Base-by-base conservation (phyloP, 2,113 vertebrate species). In the Macrotus californicus region DNA sequence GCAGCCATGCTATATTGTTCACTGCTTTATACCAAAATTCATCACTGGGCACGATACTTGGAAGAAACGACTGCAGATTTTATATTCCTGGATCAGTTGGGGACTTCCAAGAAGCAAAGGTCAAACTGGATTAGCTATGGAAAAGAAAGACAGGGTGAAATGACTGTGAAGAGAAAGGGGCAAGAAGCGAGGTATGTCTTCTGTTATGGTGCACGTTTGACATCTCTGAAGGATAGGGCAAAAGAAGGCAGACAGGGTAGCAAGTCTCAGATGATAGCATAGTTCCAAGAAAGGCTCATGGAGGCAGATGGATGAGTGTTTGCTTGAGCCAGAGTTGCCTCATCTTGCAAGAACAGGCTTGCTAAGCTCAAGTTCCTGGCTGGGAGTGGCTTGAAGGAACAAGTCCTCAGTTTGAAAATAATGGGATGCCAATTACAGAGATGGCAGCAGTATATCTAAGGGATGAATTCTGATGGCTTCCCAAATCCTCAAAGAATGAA, bases 1-100 rank as follows among this genome's bases (percentile, higher is more conserved):
- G 19, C 36, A 75, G 36, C 46, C 26, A 84, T 87, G 67, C 59
- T 72, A 83, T 72, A 83, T 64, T 79, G 46, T 73, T 89, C 14
- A 69, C 14, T 69, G 11, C 3, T 86, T 72, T 41, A 54, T 14
- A 75, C 16, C 70, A 43, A 93, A 86, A 61, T 82, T 83, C 36
- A 46, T 76, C 64, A 54, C 3, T 41, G 21, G 36, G 5, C 11
- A 31, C 26, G 16, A 29, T 56, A 21, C 50, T 89, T 76, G 50
- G 39, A 26, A 64, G 66, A 75, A 41, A 43, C 43, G 5, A 59
- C 12, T 10, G 85, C 10, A 16, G 14, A 52, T 46, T 34, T 34
- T 46, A 41, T 48, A n/a, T 48, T 77, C 52, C 24, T 70, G 0
- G 26, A 16, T 70, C 77, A 82, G 24, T n/a, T 80, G 82, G 36